Base-by-base conservation (phyloP, 2,888 invertebrate species). In the Agrochola circellaris region DNA sequence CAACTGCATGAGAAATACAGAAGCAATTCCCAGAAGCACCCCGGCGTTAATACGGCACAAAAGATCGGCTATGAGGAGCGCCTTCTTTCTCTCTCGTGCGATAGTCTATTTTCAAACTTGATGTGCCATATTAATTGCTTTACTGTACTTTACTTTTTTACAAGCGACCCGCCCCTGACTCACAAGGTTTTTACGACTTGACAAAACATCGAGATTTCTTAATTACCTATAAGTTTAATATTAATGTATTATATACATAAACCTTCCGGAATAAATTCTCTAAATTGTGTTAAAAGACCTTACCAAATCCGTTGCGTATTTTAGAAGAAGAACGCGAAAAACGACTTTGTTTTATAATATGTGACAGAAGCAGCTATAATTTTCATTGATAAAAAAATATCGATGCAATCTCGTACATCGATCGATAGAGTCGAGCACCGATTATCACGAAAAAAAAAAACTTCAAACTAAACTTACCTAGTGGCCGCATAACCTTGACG, bases 401-500 rank as follows among this genome's bases (percentile, higher is more conserved):
- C 30, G 30, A 30, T 30, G 3, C 3, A 30, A 34, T 34, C 34
- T 34, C 34, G 34, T 34, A 34, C 5, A 34, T 34, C 34, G 34
- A 34, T 34, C 34, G 34, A 34, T 34, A 5, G 3, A 34, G 64
- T 17, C 15, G 17, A 62, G 64, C 64, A n/a, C 15, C 0, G 64
- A n/a, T 17, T 2, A 64, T 2, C 17, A 17, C n/a, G 38, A 64
- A 15, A n/a, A 38, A 64, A 11, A n/a, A n/a, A 26, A 7, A n/a
- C 17, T 20, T 38, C 1, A 9, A 23, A 26, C 56, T 13, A n/a
- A 56, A 42, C 5, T 91, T 92, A 97, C 98, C 98, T 68, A 98
- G 95, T 0, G 99, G 99, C 45, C 99, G 97, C 91, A 99, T 98
- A 69, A 99, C 99, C 96, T 99, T 99, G 42, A 99, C 99, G 79